Evolutionary conservation across 1,140 invertebrate species (phyloP), one percentile per base, ranked within the genome.

Genomic region (Glomeris maerens): DNA sequence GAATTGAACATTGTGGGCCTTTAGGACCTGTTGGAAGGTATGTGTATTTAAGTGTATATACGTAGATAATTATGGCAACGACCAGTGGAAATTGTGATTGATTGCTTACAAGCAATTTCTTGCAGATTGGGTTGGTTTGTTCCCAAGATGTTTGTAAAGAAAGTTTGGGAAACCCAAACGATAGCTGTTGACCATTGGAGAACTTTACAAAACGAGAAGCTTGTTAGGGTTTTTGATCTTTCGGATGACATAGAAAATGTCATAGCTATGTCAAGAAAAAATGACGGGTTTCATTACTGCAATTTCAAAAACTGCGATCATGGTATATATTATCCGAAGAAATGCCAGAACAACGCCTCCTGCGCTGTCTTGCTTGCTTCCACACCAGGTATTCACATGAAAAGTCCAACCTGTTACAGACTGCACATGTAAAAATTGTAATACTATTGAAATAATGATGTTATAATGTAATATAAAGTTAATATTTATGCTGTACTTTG

Each of bases 91-190:
- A 45, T 49, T 45, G 2, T 49, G 2, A 27, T 45, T 21, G 17
- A 38, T 26, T 17, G 21, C 1, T 26, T 47, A 26, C 10, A 23
- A 36, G 27, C 2, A 23, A 13, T 20, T 27, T 49, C 14, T 45
- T 47, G 10, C 59, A 75, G 80, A 48, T 81, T 80, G 60, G 78
- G 79, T 3, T 84, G 82, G 81, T 84, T 79, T 58, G 73, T 83
- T 38, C 78, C 66, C 1, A 55, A 57, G 17, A 55, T 56, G 40
- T 55, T 57, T 10, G 59, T 62, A 1, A 53, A 64, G n/a, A 53
- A 60, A 17, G 53, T 59, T n/a, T 58, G 55, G 53, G 52, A 53
- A 25, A 27, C 54, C 10, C 47, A 56, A 55, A 31, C 55, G 31
- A 55, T 64, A 13, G n/a, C n/a, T n/a, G 48, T 63, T 26, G 60